phyloP scores from a whole-genome alignment of 1,140 invertebrate genomes.

The Drosophila sp. region DNA sequence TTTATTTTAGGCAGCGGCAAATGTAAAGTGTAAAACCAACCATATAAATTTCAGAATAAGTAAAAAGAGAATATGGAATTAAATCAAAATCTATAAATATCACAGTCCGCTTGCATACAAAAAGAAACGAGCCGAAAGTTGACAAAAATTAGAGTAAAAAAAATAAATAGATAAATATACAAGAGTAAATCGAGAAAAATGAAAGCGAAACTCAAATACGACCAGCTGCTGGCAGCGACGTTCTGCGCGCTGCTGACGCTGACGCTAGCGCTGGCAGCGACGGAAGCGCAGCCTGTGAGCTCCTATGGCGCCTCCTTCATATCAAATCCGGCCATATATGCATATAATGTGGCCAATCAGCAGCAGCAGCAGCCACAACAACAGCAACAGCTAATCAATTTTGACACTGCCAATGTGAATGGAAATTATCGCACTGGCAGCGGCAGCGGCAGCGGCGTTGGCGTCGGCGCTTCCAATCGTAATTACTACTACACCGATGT shows the following conservation, averaged over 20 bases:
- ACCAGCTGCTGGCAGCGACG: constrained; percentile 40
- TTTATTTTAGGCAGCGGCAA: constrained; percentile 73
- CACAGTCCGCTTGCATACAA: constrained; percentile 44
- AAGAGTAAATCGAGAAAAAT: constrained; percentile 49
- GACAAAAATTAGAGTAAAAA: not conserved
- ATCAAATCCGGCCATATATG: constrained; percentile 75
- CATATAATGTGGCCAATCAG: constrained; percentile 68
- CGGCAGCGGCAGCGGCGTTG: constrained; percentile 34
- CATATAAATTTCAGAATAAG: not conserved
- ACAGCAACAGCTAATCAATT: constrained; percentile 56
- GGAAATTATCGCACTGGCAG: constrained; percentile 35
- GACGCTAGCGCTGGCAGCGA: constrained; percentile 29
- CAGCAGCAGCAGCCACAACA: constrained; percentile 44
- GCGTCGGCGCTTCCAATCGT: constrained; percentile 49
- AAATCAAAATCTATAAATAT: constrained; percentile 65
- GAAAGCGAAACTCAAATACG: constrained; percentile 70
- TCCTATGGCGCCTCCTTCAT: constrained; percentile 74
- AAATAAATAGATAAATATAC: constrained; percentile 11
- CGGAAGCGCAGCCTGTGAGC: constrained; percentile 25
- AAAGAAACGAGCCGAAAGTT: not conserved
- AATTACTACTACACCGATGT: constrained; percentile 75
- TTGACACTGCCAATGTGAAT: constrained; percentile 50
- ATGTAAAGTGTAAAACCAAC: constrained; percentile 67
- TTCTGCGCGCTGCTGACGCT: constrained; percentile 26
- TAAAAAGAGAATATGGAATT: constrained; percentile 41